Conservation (phyloP, 2,113 vertebrate species). For the Nyctereutes procyonoides region DNA sequence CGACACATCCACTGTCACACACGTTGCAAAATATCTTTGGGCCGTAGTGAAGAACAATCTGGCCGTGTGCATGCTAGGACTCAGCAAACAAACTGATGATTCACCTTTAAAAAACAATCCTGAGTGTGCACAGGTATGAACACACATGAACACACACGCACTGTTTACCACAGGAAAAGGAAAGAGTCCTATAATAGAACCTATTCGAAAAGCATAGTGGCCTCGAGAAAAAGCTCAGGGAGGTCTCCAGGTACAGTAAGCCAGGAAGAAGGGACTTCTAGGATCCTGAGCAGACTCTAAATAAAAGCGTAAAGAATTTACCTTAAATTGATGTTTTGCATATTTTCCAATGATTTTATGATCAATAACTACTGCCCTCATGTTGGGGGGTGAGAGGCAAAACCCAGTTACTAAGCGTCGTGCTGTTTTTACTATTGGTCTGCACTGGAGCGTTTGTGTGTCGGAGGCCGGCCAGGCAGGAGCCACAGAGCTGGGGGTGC, state of each 20-base stretch:
- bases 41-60: neutral
- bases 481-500: too few relatives aligned
- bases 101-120: neutral
- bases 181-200: neutral
- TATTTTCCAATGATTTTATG: neutral
- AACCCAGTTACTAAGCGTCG: neutral
- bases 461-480: too few relatives aligned
- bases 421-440: neutral
- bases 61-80: neutral
- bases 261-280: neutral
- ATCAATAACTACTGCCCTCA: neutral
- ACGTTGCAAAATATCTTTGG: neutral
- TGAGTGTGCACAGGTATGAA: neutral
- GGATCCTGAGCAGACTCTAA: neutral
- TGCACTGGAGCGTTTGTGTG: neutral
- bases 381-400: neutral
- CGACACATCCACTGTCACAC: neutral
- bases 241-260: neutral
- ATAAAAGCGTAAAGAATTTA: neutral
- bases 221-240: neutral
- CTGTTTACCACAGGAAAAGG: neutral
- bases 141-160: neutral
- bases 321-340: neutral
- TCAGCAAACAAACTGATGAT: neutral
- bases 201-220: neutral